These are phyloP conservation scores for Sphenodon punctatus DNA, from an alignment of 2,797 vertebrate genomes.

Conservation along the genomic window DNA sequence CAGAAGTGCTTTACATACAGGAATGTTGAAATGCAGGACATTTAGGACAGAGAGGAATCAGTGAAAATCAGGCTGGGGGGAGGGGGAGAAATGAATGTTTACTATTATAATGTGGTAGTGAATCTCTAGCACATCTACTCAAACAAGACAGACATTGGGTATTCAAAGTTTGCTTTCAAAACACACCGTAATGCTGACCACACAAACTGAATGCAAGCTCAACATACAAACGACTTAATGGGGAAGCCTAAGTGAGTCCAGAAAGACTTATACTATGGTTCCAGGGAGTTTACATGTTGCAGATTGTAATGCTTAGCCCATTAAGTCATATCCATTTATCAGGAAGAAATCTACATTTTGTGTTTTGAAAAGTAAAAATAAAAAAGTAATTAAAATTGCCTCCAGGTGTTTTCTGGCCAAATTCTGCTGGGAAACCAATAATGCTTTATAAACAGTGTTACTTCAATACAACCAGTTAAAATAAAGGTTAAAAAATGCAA, in stretches of 20 bases:
- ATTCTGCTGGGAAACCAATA: not conserved
- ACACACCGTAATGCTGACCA: constrained; percentile 14
- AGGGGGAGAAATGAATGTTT: constrained; percentile 1
- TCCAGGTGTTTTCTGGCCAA: constrained; percentile 7
- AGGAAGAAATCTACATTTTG: not conserved
- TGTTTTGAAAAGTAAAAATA: not conserved
- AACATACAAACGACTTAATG: not conserved
- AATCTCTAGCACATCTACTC: not conserved
- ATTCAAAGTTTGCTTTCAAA: constrained; percentile 20
- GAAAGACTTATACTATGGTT: not conserved
- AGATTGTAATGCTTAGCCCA: not conserved
- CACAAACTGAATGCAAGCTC: constrained; percentile 20
- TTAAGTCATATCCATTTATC: not conserved
- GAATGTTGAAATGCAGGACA: constrained; percentile 5
- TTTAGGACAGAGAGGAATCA: not conserved
- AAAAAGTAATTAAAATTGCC: not conserved
- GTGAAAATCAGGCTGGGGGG: constrained; percentile 17
- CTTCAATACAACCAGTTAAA: not conserved
- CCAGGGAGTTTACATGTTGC: constrained; percentile 7
- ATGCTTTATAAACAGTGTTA: not conserved
- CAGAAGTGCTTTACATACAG: not conserved
- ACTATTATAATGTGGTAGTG: constrained; percentile 29
- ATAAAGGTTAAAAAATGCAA: constrained; percentile 12
- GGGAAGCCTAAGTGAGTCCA: not conserved
- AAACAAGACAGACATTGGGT: constrained; percentile 25